Conservation (phyloP, 2,888 invertebrate genomes). For the Ptychoptera albimana region DNA sequence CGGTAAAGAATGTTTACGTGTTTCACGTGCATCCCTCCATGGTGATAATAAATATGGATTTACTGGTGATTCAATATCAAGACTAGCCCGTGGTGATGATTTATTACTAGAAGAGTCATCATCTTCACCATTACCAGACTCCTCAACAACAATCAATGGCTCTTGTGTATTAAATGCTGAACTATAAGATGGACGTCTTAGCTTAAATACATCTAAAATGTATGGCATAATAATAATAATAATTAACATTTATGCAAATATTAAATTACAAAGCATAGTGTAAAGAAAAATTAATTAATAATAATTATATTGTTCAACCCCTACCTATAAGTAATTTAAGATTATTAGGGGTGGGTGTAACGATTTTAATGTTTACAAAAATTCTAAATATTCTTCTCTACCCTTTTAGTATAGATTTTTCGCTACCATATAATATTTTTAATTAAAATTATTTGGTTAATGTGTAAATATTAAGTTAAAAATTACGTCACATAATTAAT, state of each 20-base stretch:
- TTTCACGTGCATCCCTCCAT: slow-evolving; percentile 56
- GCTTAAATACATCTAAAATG: slow-evolving; percentile 31
- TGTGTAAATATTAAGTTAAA: too few relatives aligned
- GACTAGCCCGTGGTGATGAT: slow-evolving; percentile 41
- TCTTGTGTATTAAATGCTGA: slow-evolving; percentile 35
- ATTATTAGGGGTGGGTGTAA: too few relatives aligned
- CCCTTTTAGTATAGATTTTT: too few relatives aligned
- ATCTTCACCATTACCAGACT: slow-evolving; percentile 50
- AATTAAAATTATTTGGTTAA: too few relatives aligned
- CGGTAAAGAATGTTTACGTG: slow-evolving; percentile 67
- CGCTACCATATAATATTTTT: too few relatives aligned
- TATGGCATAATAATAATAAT: background rate
- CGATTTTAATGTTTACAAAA: too few relatives aligned
- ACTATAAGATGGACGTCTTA: slow-evolving; percentile 51
- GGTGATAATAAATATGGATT: slow-evolving; percentile 72
- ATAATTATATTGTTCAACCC: too few relatives aligned
- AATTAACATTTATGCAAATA: background rate
- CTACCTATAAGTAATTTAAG: too few relatives aligned
- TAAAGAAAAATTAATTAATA: too few relatives aligned
- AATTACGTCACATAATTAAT: too few relatives aligned
- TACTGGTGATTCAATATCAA: slow-evolving; percentile 61
- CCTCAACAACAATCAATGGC: slow-evolving; percentile 70
- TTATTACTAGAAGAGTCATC: slow-evolving; percentile 36
- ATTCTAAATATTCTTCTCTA: too few relatives aligned
- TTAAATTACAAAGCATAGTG: too few relatives aligned